A percentile compares a stretch with the other conserved stretches of the same genome.
These are phyloP conservation scores for Lacanobia wlatinum DNA, from an alignment of 2,888 invertebrate genomes.

Conservation along the genomic window DNA sequence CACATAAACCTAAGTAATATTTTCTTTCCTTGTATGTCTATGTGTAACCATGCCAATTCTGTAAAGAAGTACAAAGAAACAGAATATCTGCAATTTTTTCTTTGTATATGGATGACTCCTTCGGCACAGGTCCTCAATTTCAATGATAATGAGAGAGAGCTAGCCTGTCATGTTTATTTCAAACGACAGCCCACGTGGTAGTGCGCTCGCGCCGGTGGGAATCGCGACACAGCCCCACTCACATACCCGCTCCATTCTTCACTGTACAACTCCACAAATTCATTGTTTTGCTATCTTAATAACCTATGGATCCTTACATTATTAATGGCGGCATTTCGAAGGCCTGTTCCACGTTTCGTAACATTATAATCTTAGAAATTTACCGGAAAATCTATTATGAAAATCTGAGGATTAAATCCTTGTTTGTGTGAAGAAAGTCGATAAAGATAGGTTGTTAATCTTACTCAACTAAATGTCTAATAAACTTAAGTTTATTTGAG, in stretches of 20 bases:
- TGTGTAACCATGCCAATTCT: no score
- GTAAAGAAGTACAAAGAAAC: not conserved
- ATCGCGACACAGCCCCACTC: conserved; percentile 60
- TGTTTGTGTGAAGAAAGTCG: conserved; percentile 35
- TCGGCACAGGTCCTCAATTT: conserved; percentile 64
- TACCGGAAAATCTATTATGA: conserved; percentile 39
- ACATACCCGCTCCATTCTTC: conserved; percentile 46
- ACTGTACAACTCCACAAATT: conserved; percentile 49
- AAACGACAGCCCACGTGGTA: conserved; percentile 71
- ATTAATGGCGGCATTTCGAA: conserved; percentile 50
- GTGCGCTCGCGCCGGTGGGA: conserved; percentile 62
- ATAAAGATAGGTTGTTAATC: conserved; percentile 39
- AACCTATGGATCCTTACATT: conserved; percentile 56
- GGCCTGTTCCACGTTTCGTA: conserved; percentile 47
- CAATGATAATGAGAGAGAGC: conserved; percentile 77
- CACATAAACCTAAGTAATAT: not conserved
- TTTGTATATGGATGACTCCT: conserved; percentile 52
- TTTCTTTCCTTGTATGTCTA: not conserved
- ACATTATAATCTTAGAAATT: conserved; percentile 53
- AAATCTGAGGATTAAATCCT: conserved; percentile 31
- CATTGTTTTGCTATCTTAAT: conserved; percentile 60
- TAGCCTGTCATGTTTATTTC: conserved; percentile 72
- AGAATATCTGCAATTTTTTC: conserved; percentile 2
- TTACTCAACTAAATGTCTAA: conserved; percentile 42
- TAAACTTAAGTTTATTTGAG: conserved; percentile 38